Conservation (phyloP, 2,888 invertebrate species). For the Meteorus colon region DNA sequence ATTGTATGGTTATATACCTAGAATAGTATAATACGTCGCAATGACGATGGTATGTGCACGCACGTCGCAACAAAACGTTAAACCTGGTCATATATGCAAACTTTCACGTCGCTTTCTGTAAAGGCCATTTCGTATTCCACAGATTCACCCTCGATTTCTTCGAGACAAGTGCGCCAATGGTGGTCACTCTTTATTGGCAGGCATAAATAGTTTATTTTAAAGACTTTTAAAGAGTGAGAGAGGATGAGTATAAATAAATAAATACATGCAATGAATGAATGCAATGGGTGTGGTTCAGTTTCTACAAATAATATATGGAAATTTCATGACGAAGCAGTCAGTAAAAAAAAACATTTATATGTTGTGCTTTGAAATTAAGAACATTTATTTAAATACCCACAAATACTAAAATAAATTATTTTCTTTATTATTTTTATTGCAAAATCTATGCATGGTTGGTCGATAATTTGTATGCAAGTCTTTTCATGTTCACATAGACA, state of each 20-base stretch:
- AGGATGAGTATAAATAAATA: neutral
- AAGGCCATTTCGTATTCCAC: conserved; percentile 64
- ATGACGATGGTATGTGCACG: conserved; percentile 33
- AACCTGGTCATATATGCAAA: conserved; percentile 55
- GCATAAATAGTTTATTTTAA: conserved; percentile 9
- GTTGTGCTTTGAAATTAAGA: conserved; percentile 8
- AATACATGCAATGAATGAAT: neutral
- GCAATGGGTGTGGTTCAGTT: conserved; percentile 7
- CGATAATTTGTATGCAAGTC: neutral
- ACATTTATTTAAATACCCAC: neutral
- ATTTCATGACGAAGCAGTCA: neutral
- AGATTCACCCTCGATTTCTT: conserved; percentile 64
- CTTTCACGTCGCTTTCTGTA: conserved; percentile 67
- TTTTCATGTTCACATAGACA: neutral
- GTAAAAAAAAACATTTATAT: neutral
- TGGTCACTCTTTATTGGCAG: conserved; percentile 9
- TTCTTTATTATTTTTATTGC: neutral
- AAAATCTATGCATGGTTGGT: neutral
- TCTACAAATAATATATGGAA: neutral
- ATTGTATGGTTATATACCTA: neutral
- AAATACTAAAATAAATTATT: neutral
- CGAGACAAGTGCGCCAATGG: conserved; percentile 37
- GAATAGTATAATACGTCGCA: neutral
- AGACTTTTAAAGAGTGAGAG: neutral
- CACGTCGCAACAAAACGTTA: conserved; percentile 53